Evolutionary conservation across 2,113 vertebrate genomes (phyloP).

Genomic region (Ovis canadensis): DNA sequence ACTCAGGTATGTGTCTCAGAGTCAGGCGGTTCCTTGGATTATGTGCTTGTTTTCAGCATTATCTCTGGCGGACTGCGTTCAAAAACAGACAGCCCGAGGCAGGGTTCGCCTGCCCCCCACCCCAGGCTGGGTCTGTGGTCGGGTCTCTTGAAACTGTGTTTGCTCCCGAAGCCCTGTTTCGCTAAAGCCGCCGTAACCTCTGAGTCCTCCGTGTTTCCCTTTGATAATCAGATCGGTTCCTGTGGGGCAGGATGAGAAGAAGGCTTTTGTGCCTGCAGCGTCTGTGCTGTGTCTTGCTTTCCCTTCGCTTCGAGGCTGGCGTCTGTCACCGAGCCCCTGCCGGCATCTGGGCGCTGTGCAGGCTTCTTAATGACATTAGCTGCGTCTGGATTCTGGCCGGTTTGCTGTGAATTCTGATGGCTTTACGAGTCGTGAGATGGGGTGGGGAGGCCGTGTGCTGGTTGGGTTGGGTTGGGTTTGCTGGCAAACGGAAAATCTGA

Average conservation of each 20-base stretch:
- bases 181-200: not conserved
- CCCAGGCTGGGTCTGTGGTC: not conserved
- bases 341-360: slow-evolving; percentile 4
- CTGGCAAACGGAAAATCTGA: slow-evolving; percentile 73
- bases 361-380: slow-evolving; percentile 30
- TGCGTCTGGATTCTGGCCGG: not conserved
- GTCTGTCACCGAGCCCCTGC: slow-evolving; percentile 26
- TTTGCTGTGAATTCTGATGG: slow-evolving; percentile 18
- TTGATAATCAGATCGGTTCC: slow-evolving; percentile 18
- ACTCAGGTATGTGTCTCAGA: not conserved
- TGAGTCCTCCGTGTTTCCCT: slow-evolving; percentile 54
- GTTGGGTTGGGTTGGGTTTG: slow-evolving; percentile 9
- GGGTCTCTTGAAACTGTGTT: not conserved
- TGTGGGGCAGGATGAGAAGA: not conserved
- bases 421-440: not conserved
- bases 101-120: not conserved
- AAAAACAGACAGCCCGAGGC: not conserved
- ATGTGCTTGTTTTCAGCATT: not conserved
- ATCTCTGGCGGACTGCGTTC: not conserved
- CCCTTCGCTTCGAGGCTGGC: not conserved
- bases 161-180: slow-evolving; percentile 37
- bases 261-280: not conserved
- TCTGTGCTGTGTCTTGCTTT: not conserved
- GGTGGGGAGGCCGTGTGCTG: not conserved
- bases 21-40: not conserved